phyloP scores from a whole-genome alignment of 1,140 invertebrate genomes.

The Panagrolaimus sp. region DNA sequence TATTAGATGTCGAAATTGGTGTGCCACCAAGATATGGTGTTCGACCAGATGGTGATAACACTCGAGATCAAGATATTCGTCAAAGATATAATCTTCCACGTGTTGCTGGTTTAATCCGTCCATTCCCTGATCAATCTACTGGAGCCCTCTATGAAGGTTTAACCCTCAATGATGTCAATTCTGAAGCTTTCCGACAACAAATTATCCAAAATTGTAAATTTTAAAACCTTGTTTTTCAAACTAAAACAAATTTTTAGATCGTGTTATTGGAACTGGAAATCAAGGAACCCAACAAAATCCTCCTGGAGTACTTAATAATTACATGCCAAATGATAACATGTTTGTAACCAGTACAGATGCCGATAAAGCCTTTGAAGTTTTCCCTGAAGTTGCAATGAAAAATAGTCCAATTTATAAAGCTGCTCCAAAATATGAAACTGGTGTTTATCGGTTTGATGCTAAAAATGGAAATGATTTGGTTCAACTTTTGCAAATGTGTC shows the following conservation, averaged over 20 bases:
- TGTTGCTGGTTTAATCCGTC: constrained; percentile 51
- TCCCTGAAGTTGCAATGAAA: constrained; percentile 50
- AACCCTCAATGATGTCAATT: constrained; percentile 57
- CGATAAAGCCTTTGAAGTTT: constrained; percentile 54
- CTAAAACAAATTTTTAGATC: constrained; percentile 18
- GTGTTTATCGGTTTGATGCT: constrained; percentile 36
- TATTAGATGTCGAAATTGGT: constrained; percentile 49
- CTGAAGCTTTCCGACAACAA: constrained; percentile 53
- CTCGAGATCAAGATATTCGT: constrained; percentile 48
- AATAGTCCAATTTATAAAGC: constrained; percentile 45
- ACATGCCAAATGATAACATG: constrained; percentile 40
- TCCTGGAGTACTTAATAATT: background rate
- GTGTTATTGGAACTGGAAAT: constrained; percentile 27
- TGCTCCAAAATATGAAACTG: constrained; percentile 41
- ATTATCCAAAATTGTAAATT: constrained; percentile 42
- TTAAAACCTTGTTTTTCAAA: background rate
- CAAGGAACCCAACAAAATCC: constrained; percentile 8
- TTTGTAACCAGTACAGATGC: constrained; percentile 46
- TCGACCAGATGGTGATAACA: constrained; percentile 58
- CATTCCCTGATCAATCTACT: constrained; percentile 54
- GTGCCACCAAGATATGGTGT: constrained; percentile 56
- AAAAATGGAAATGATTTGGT: constrained; percentile 49
- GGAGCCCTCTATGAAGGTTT: constrained; percentile 39
- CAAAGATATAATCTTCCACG: constrained; percentile 38
- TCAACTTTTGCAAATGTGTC: constrained; percentile 49